Evolutionary conservation across 2,888 invertebrate species (phyloP), one percentile per base, ranked within the genome.

Genomic region (Athalia rosae): DNA sequence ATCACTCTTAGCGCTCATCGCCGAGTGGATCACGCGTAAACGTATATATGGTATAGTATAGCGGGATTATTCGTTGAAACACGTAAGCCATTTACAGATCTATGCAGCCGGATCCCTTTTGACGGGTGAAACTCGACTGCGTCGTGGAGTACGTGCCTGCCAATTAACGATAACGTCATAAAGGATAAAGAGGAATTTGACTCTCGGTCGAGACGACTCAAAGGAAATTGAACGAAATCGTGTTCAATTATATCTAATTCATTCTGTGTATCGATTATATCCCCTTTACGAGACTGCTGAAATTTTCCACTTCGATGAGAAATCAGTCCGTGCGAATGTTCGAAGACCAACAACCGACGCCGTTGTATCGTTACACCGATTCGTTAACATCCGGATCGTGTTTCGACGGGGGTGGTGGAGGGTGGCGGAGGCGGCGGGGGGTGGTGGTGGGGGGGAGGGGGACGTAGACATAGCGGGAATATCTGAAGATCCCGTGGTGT

Each of bases 391-490:
- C 58, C 45, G 43, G 43, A 71, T 58, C 43, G 71, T 71, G 58
- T 71, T 58, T 56, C 43, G 71, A n/a, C n/a, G n/a, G n/a, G n/a
- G n/a, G n/a, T n/a, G n/a, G n/a, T n/a, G n/a, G n/a, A n/a, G 58
- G 56, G 43, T 0, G 15, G 28, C 61, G 7, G 8, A 61, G 80
- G 82, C 79, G 74, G 77, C 28, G 28, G 28, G 2, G 2, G 28
- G 28, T 28, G 0, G n/a, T n/a, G 0, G 28, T 2, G 28, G 28
- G 28, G 28, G 28, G 28, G 2, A 77, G 80, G 79, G 84, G 84
- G 85, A 85, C 86, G 82, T 83, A 82, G 83, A 82, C 86, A 87
- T 86, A 81, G 82, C 80, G 80, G 74, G 84, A 81, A 86, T 86
- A 82, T 85, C 83, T 85, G 79, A 81, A 85, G 85, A 83, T 85